Base-by-base conservation (phyloP, 2,797 vertebrate species). In the Chaunax sp. region DNA sequence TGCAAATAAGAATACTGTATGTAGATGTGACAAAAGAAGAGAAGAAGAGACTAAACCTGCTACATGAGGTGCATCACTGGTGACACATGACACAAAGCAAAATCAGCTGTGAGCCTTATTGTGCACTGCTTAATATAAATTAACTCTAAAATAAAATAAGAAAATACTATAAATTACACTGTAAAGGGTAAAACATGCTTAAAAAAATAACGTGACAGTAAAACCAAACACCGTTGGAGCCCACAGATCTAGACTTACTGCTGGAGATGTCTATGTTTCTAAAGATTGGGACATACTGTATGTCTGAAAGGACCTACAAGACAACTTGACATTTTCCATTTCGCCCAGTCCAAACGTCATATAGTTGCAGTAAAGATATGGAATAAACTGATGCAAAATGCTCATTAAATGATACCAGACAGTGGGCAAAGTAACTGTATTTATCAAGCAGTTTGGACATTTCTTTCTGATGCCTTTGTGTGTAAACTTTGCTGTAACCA, bases 401-500 rank as follows among this genome's bases (percentile, higher is more conserved):
- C 30, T 22, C 3, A 15, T 3, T 9, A 13, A 6, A 18, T 25
- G 4, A 62, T 15, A 26, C 44, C 54, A 64, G 33, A 46, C 28
- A n/a, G n/a, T 33, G 20, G 13, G 47, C 37, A 59, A 35, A 37
- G n/a, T 37, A 61, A 33, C 20, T 11, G 1, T 23, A 51, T 65
- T 54, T 16, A 57, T n/a, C 6, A 58, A 40, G 12, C 6, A 56
- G 25, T 44, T 9, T 40, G 26, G 13, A 8, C 41, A 43, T 22
- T 2, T 38, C 15, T 53, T 38, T 47, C 2, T 25, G 28, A 47
- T 47, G 6, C 46, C 22, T 43, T 28, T 58, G 22, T 33, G 20
- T 30, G n/a, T 50, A 68, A 64, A 63, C 45, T 43, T 13, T 23
- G 7, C 18, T 50, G 37, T 41, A 59, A 58, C n/a, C n/a, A n/a